Base-by-base conservation (phyloP, 1,140 invertebrate species). In the Hermetia illucens region DNA sequence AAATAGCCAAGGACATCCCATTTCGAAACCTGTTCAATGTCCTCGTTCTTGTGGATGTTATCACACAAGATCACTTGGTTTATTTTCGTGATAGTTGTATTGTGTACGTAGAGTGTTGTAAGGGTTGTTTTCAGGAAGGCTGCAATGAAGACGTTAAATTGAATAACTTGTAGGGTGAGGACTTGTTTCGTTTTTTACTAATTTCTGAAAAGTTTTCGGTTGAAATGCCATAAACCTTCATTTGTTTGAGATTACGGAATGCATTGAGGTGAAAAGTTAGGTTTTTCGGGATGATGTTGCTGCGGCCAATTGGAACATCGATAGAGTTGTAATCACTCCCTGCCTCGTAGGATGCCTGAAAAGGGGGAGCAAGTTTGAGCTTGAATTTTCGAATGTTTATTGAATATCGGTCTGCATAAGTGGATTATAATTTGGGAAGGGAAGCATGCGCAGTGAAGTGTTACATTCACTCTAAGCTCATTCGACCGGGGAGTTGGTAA, bases 211-310 rank as follows among this genome's bases (percentile, higher is more conserved):
- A 75, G 44, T 76, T 77, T 8, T 68, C 64, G 27, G 75, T 68
- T 0, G 74, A 71, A 33, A 79, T 69, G 27, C 66, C 68, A 37
- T 72, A 61, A 17, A 82, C 68, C 29, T 65, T 70, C 12, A 83
- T 54, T 38, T 70, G 60, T 33, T 74, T 68, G 4, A 87, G 50
- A 44, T 67, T 71, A 55, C 86, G 82, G 50, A 93, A 93, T 29
- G 77, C 71, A 21, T 77, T 74, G 13, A 94, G 57, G 50, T 91
- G 85, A 63, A 88, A 82, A 17, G 65, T 62, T 9, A 92, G 63
- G n/a, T 74, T 64, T 46, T 87, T 86, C 1, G 81, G 77, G 38
- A 79, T 66, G 44, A 93, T 82, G 48, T 90, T 92, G 53, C 86
- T 91, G 1, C 74, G 77, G 3, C 74, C 77, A 44, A 71, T 61